Conservation (phyloP, 2,797 vertebrate species). For the Lophius americanus region DNA sequence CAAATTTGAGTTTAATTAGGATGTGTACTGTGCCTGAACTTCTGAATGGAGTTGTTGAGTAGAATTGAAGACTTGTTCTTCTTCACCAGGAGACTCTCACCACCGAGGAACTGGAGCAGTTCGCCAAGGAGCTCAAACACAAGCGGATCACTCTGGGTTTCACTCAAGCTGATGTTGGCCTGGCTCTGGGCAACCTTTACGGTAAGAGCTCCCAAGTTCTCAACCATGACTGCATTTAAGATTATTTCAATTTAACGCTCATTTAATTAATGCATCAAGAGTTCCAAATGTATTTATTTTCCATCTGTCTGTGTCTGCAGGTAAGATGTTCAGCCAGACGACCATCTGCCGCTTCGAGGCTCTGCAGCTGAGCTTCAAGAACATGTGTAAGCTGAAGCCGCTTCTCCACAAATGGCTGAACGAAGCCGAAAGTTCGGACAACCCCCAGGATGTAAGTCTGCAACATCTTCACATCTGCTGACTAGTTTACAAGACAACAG, state of each 20-base stretch:
- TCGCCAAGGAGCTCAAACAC: conserved; percentile 86
- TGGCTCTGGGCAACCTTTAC: conserved; percentile 84
- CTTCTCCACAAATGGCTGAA: conserved; percentile 85
- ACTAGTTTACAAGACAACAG: conserved; percentile 59
- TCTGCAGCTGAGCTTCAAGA: conserved; percentile 85
- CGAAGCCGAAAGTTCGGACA: conserved; percentile 82
- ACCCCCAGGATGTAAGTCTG: conserved; percentile 84
- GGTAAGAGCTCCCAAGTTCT: conserved; percentile 63
- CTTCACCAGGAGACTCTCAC: conserved; percentile 76
- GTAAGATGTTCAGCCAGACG: conserved; percentile 89
- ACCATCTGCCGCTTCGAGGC: conserved; percentile 89
- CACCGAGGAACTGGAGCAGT: conserved; percentile 84
- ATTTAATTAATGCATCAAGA: too few species aligned
- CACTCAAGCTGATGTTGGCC: conserved; percentile 86
- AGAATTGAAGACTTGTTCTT: too few species aligned
- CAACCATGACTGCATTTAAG: too few species aligned
- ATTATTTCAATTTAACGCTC: too few species aligned
- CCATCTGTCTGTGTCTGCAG: conserved; percentile 39
- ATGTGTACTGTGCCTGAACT: too few species aligned
- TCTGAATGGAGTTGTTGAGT: too few species aligned
- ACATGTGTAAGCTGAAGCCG: conserved; percentile 88
- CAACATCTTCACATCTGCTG: conserved; percentile 40
- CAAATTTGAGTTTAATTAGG: too few species aligned
- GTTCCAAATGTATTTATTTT: too few species aligned
- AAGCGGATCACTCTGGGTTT: conserved; percentile 86